These are phyloP conservation scores for Hydraecia micacea DNA, from an alignment of 2,888 invertebrate genomes.

Conservation along the genomic window DNA sequence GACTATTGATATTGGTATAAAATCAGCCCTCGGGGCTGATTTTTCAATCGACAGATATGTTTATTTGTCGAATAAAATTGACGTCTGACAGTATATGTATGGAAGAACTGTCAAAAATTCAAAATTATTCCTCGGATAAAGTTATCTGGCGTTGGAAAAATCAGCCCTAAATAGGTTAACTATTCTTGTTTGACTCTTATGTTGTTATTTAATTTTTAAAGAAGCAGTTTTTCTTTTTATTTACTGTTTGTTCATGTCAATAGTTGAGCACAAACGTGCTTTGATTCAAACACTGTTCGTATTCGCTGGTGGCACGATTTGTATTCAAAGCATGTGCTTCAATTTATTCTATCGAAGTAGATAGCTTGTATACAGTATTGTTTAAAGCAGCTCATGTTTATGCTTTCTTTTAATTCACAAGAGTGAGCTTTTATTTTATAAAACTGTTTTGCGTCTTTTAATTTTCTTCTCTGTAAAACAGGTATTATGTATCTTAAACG, in stretches of 20 bases:
- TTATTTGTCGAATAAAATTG: too few species aligned
- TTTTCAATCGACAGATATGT: too few species aligned
- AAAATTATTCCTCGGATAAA: too few species aligned
- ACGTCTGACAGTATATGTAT: too few species aligned
- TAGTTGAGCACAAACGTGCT: conserved; percentile 9
- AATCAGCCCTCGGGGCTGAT: neutral
- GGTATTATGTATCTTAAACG: neutral
- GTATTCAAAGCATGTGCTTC: conserved; percentile 14
- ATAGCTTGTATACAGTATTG: neutral
- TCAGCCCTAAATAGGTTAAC: neutral
- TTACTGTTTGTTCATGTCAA: neutral
- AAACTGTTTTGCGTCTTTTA: neutral
- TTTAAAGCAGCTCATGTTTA: neutral
- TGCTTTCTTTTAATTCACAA: neutral
- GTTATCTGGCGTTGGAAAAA: too few species aligned
- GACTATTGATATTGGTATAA: neutral
- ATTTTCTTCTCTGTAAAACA: neutral
- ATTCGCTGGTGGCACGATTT: conserved; percentile 6
- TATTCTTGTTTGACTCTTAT: neutral
- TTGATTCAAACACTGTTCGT: neutral
- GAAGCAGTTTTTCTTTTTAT: neutral
- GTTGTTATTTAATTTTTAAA: neutral
- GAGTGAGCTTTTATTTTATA: neutral
- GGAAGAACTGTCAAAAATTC: too few species aligned
- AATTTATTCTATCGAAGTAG: neutral